Evolutionary conservation across 2,888 invertebrate genomes (phyloP), one percentile per base, ranked within the genome.

Genomic region (Incurvaria masculella): DNA sequence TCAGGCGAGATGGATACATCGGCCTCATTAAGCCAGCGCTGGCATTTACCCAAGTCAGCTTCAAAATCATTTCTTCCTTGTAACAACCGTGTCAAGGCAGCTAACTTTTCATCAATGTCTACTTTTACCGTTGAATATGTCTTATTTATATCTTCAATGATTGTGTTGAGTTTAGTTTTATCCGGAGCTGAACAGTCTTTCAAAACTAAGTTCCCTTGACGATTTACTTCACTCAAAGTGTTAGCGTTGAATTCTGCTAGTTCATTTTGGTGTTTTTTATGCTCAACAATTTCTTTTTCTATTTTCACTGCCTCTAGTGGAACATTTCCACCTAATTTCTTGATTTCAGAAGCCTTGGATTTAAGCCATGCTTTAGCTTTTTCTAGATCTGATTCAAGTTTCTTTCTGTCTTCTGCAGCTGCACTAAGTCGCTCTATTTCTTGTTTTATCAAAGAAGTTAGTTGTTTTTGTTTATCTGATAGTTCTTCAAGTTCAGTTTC

Each of bases 21-120:
- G 21, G 92, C 92, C 71, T 96, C 91, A 56, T 91, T 89, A 38
- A 95, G 76, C 96, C 96, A 97, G 57, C 89, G 86, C 54, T 89
- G 86, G 62, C 92, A 88, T 59, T 87, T 87, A 49, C 89, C 88
- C 44, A 91, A 81, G 51, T 91, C 88, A 41, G 81, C 82, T 69
- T 97, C 96, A 58, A 94, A 92, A 43, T 88, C 83, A 59, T 85
- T 89, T 51, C 95, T 83, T 14, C 88, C 87, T 64, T 88, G 86
- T 11, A 92, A 70, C 11, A 91, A 75, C 68, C 89, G 89, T 38
- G 81, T 82, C 21, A 94, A 68, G 1, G 85, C 83, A 50, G 85
- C 81, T 52, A 88, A 81, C 58, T 89, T 89, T 48, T 88, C 86
- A 46, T 83, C 82, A 21, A 88, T 84, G 60, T 90, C 87, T 49